Conservation (phyloP, 2,797 vertebrate genomes). For the Avahi laniger region DNA sequence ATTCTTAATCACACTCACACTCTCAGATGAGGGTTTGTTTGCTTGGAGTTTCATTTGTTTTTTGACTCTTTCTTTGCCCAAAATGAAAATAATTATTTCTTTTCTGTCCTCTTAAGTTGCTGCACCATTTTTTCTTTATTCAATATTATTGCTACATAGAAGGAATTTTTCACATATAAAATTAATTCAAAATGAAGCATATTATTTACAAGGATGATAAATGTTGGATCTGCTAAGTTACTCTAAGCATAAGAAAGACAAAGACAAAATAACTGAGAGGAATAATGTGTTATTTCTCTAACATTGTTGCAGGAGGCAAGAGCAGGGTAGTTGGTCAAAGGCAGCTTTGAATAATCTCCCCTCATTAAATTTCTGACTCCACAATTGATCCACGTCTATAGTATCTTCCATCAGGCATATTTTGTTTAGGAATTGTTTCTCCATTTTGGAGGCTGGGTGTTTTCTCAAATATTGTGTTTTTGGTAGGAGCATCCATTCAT, state of each 20-base stretch:
- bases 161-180: background rate
- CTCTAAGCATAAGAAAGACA: background rate
- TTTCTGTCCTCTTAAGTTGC: background rate
- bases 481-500: background rate
- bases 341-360: background rate
- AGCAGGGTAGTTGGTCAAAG: background rate
- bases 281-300: background rate
- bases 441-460: background rate
- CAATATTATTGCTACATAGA: background rate
- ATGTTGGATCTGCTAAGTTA: background rate
- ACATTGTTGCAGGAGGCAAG: background rate
- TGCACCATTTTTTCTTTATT: background rate
- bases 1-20: accelerated
- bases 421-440: background rate
- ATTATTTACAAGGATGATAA: background rate
- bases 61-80: background rate
- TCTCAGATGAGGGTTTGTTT: background rate
- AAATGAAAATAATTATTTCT: background rate
- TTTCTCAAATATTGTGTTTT: background rate
- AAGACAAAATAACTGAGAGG: background rate
- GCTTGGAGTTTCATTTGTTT: background rate
- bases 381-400: background rate
- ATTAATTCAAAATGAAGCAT: background rate
- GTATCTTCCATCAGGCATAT: background rate
- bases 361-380: background rate